phyloP scores from a whole-genome alignment of 2,888 invertebrate species.

The Unio pictorum region DNA sequence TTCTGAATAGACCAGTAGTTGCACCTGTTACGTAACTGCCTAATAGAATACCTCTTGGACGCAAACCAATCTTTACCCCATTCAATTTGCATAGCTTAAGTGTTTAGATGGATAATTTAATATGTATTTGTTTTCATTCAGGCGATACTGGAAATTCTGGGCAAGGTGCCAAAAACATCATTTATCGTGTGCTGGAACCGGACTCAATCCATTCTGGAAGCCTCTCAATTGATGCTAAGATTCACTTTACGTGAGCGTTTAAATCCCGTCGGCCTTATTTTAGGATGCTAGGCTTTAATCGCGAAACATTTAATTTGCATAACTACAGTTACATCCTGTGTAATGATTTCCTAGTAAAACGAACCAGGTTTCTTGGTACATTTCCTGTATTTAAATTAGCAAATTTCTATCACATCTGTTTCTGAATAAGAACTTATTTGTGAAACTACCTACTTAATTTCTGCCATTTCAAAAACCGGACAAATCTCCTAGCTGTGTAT shows the following conservation, averaged over 20 bases:
- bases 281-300: too few relatives aligned
- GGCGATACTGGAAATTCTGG: conserved; percentile 40
- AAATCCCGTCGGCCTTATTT: too few relatives aligned
- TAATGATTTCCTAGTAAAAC: not conserved
- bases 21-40: too few relatives aligned
- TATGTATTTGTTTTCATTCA: too few relatives aligned
- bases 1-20: too few relatives aligned
- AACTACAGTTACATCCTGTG: not conserved
- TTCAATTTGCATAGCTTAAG: too few relatives aligned
- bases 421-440: not conserved
- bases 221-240: conserved; percentile 13
- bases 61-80: too few relatives aligned
- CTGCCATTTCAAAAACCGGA: not conserved
- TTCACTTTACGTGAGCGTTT: conserved; percentile 24
- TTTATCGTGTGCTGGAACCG: conserved; percentile 38
- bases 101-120: too few relatives aligned
- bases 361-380: not conserved
- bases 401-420: too few relatives aligned
- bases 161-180: conserved; percentile 29
- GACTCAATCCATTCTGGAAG: conserved; percentile 4
- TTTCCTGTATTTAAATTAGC: not conserved
- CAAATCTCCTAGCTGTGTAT: too few relatives aligned
- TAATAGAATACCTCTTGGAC: too few relatives aligned
- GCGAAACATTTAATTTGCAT: too few relatives aligned
- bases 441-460: not conserved